These are phyloP conservation scores for Pomacea maculata DNA, from an alignment of 1,140 invertebrate genomes.

Conservation along the genomic window DNA sequence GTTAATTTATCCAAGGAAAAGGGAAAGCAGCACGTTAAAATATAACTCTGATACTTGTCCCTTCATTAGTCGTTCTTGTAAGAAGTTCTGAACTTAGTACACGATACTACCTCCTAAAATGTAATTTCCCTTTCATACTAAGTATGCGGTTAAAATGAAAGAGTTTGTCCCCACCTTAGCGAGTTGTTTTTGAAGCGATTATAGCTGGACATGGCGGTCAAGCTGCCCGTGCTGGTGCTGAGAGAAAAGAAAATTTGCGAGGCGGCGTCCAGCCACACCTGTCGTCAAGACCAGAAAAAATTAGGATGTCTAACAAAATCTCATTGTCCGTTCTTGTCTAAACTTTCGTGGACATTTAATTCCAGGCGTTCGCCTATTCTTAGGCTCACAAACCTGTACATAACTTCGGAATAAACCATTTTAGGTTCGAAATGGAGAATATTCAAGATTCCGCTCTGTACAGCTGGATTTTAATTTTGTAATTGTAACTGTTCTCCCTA, in stretches of 20 bases:
- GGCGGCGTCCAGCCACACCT: constrained; percentile 59
- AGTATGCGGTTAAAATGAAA: not conserved
- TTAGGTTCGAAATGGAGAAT: not conserved
- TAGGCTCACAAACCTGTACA: not conserved
- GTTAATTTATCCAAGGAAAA: too few relatives aligned
- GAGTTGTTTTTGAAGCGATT: constrained; percentile 80
- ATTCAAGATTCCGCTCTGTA: too few relatives aligned
- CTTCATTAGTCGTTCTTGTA: too few relatives aligned
- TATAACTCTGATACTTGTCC: too few relatives aligned
- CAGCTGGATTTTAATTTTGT: too few relatives aligned
- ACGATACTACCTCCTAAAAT: too few relatives aligned
- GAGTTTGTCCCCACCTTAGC: constrained; percentile 66
- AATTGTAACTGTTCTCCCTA: not conserved
- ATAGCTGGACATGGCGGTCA: constrained; percentile 57
- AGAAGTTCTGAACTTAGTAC: too few relatives aligned
- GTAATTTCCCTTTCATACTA: too few relatives aligned
- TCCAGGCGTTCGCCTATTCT: not conserved
- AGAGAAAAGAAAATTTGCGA: constrained; percentile 58
- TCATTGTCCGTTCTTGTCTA: not conserved
- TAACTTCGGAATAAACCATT: not conserved
- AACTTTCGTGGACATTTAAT: not conserved
- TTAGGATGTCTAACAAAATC: too few relatives aligned
- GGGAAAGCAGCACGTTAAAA: too few relatives aligned
- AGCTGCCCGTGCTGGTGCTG: constrained; percentile 47
- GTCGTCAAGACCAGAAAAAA: not conserved